Evolutionary conservation across 2,797 vertebrate species (phyloP).

Genomic region (Monodelphis domestica): DNA sequence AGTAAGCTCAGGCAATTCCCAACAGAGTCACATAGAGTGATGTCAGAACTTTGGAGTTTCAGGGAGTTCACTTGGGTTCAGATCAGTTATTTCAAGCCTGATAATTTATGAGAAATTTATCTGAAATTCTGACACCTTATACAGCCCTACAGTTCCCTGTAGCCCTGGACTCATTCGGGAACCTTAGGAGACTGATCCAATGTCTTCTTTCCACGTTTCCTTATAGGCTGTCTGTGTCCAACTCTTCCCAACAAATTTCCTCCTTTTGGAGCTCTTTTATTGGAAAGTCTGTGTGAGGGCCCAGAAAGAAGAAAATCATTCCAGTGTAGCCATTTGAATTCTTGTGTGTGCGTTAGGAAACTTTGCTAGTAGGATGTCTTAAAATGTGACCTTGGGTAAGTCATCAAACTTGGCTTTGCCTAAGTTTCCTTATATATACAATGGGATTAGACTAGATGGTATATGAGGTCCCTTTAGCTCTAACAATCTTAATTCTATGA

Average conservation of each 20-base stretch:
- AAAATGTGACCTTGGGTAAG: neutral
- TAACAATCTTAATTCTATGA: neutral
- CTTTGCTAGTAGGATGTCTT: neutral
- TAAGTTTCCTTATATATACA: neutral
- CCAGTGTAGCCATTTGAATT: neutral
- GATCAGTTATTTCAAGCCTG: constrained; percentile 12
- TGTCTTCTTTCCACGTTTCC: neutral
- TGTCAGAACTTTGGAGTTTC: constrained; percentile 22
- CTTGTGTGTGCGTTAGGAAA: neutral
- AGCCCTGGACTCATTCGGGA: neutral
- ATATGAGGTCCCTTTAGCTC: neutral
- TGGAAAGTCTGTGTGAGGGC: neutral
- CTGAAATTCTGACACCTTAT: neutral
- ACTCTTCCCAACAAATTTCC: neutral
- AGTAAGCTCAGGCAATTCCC: constrained; percentile 43
- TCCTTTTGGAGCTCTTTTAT: neutral
- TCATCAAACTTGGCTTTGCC: neutral
- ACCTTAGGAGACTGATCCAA: neutral
- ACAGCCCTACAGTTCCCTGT: neutral
- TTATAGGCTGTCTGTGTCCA: neutral
- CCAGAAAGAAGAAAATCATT: neutral
- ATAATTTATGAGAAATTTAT: neutral
- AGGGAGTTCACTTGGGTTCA: neutral
- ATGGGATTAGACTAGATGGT: neutral
- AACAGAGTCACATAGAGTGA: constrained; percentile 31